These are phyloP conservation scores for Anoura caudifer DNA, from an alignment of 2,113 vertebrate genomes.

Conservation along the genomic window DNA sequence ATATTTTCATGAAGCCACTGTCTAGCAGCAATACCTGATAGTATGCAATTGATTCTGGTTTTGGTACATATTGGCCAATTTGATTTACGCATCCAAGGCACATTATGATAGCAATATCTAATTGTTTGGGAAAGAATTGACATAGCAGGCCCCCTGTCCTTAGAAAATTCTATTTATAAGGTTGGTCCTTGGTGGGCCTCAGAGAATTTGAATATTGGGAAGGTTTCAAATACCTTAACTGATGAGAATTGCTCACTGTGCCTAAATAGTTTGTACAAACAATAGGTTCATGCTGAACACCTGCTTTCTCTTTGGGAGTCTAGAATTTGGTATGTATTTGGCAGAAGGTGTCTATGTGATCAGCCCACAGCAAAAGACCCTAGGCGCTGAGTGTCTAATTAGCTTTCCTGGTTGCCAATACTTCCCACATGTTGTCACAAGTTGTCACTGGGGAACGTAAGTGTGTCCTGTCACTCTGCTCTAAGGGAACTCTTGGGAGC, in stretches of 20 bases:
- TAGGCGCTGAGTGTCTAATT: neutral
- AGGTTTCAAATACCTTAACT: neutral
- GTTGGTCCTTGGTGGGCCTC: neutral
- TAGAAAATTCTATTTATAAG: neutral
- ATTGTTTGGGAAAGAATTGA: neutral
- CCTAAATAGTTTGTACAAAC: neutral
- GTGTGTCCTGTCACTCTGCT: neutral
- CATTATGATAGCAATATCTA: neutral
- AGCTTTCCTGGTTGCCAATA: neutral
- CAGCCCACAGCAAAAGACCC: neutral
- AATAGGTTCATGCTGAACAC: neutral
- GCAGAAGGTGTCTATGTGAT: neutral
- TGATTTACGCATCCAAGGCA: neutral
- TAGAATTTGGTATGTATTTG: neutral
- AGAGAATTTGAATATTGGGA: neutral
- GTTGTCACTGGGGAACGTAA: neutral
- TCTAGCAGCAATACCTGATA: neutral
- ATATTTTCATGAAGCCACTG: neutral
- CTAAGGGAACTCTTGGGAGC: neutral
- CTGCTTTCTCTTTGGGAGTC: neutral
- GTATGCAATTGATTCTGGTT: neutral
- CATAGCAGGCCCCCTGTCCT: neutral
- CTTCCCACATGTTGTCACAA: neutral
- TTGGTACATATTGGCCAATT: neutral
- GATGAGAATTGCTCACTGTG: neutral